Percentiles rank a stretch among this genome's conserved stretches.
Conservation (phyloP, 2,797 vertebrate genomes). For the Siniperca obscura region DNA sequence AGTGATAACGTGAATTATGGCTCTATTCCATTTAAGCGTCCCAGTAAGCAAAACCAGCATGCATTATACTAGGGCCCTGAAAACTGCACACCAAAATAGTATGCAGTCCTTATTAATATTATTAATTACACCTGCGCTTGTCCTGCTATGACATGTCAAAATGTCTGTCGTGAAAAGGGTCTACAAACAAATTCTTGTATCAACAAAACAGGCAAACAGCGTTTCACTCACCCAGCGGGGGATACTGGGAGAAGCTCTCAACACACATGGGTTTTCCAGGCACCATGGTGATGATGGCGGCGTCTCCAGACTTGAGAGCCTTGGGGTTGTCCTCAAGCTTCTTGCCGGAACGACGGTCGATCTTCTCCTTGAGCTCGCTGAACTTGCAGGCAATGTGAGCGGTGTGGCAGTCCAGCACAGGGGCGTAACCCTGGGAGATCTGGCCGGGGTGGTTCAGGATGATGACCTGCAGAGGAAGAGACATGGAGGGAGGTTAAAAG, state of each 20-base stretch:
- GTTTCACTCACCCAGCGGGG: constrained; percentile 82
- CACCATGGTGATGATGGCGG: constrained; percentile 82
- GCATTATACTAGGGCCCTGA: no score
- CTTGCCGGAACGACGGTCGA: constrained; percentile 88
- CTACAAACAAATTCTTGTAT: neutral
- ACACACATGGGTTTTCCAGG: constrained; percentile 87
- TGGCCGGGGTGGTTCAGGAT: constrained; percentile 88
- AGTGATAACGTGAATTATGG: no score
- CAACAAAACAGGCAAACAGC: rapidly evolving
- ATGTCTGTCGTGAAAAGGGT: neutral
- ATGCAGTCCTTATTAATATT: neutral
- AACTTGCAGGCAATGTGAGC: constrained; percentile 89
- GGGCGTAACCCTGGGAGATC: constrained; percentile 85
- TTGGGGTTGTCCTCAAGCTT: constrained; percentile 87
- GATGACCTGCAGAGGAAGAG: constrained; percentile 81
- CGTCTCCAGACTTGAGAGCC: constrained; percentile 84
- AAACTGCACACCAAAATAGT: neutral
- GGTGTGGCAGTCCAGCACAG: constrained; percentile 87
- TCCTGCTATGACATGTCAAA: neutral
- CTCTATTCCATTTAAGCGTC: no score
- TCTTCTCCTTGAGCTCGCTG: constrained; percentile 88
- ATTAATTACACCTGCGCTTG: neutral
- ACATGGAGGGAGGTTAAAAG: neutral
- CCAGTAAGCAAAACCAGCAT: no score
- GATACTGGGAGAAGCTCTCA: constrained; percentile 84